Conservation (phyloP, 2,113 vertebrate genomes). For the Microcebus griseorufus region DNA sequence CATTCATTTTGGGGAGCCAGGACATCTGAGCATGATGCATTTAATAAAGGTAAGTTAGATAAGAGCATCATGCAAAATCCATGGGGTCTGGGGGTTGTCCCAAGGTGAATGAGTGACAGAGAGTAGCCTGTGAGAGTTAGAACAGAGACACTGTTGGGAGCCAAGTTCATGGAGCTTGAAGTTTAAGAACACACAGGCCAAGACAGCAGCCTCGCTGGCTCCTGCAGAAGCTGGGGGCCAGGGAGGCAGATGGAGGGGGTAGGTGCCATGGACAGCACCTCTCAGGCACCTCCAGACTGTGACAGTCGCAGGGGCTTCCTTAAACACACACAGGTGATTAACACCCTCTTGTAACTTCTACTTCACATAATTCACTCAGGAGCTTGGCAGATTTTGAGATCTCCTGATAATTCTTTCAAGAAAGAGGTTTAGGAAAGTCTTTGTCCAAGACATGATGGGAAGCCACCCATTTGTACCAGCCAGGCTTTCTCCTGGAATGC, state of each 20-base stretch:
- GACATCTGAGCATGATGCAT: background rate
- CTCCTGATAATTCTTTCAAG: background rate
- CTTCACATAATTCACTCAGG: background rate
- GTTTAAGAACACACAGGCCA: background rate
- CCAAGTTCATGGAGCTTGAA: background rate
- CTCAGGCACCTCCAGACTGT: background rate
- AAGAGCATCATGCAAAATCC: background rate
- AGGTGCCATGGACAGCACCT: background rate
- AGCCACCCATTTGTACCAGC: background rate
- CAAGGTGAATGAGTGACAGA: background rate
- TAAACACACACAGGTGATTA: background rate
- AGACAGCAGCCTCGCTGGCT: background rate
- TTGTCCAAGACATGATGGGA: background rate
- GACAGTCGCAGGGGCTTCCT: background rate
- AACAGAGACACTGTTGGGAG: background rate
- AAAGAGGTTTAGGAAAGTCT: background rate
- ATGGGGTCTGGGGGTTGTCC: accelerated
- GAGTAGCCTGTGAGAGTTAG: background rate
- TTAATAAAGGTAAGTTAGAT: background rate
- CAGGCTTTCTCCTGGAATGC: background rate
- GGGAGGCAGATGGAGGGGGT: background rate
- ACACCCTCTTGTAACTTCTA: background rate
- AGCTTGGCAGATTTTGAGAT: background rate
- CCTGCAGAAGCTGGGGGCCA: background rate
- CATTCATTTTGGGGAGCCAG: background rate